Evolutionary conservation across 1,140 invertebrate species (phyloP).

Genomic region (Acromyrmex charruanus): DNA sequence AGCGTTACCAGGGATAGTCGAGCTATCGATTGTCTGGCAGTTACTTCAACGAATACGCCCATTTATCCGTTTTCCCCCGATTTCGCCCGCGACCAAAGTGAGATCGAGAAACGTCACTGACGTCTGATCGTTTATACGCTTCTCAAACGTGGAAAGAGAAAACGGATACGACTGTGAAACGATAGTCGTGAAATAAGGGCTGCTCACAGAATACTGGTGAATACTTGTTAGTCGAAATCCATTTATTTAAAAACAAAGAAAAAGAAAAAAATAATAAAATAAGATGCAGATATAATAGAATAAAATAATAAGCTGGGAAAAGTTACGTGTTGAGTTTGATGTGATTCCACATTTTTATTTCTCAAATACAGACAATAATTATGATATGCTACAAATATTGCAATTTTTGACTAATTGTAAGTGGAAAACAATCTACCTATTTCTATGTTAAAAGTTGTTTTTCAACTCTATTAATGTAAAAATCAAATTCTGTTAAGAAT

Average conservation of each 20-base stretch:
- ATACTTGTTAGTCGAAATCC: neutral
- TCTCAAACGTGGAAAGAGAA: conserved; percentile 8
- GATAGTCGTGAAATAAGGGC: neutral
- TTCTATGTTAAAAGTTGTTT: neutral
- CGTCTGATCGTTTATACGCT: conserved; percentile 39
- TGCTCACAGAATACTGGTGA: neutral
- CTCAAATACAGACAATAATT: neutral
- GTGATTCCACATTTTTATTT: neutral
- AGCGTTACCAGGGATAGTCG: conserved; percentile 78
- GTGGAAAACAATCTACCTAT: neutral
- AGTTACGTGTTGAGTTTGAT: neutral
- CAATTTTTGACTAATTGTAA: neutral
- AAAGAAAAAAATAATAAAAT: neutral
- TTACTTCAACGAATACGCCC: conserved; percentile 81
- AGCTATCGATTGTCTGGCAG: conserved; percentile 85
- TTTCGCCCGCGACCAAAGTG: conserved; percentile 17
- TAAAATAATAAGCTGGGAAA: neutral
- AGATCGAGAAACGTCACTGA: conserved; percentile 59
- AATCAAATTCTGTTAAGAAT: neutral
- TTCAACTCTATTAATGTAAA: neutral
- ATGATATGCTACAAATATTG: neutral
- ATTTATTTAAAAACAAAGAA: neutral
- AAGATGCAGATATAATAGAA: neutral
- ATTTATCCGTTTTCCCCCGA: conserved; percentile 73
- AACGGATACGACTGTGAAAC: neutral